Percentiles rank a stretch among this genome's conserved stretches.
Evolutionary conservation across 2,113 vertebrate species (phyloP).

Genomic region (Anhinga rufa): DNA sequence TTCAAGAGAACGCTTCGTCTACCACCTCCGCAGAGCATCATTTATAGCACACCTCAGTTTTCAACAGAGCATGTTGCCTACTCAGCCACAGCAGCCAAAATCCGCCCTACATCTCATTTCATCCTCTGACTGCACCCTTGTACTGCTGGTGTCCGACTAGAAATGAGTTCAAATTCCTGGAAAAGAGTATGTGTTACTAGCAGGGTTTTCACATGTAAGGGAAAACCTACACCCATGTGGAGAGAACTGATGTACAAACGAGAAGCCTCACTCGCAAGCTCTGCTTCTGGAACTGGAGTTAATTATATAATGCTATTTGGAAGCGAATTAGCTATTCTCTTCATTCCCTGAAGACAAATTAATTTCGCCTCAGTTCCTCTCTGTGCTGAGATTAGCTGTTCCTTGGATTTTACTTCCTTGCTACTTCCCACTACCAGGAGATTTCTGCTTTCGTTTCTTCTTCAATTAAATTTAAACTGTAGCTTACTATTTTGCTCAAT

Average conservation of each 20-base stretch:
- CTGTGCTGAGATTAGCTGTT: conserved; percentile 9
- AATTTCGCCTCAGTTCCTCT: not conserved
- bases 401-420: conserved; percentile 19
- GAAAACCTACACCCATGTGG: not conserved
- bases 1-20: not conserved
- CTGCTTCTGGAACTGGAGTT: not conserved
- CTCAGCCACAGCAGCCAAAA: not conserved
- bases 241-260: not conserved
- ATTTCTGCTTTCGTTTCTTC: not conserved
- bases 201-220: not conserved
- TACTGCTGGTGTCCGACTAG: not conserved
- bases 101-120: not conserved
- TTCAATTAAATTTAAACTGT: not conserved
- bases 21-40: not conserved
- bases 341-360: conserved; percentile 9
- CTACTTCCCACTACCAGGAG: not conserved
- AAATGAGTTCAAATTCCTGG: not conserved
- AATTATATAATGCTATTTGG: not conserved
- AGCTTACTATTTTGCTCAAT: not conserved
- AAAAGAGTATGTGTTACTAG: not conserved
- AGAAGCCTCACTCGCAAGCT: not conserved
- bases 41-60: not conserved
- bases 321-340: conserved; percentile 15
- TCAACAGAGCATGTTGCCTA: not conserved
- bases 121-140: not conserved